Evolutionary conservation across 2,797 vertebrate species (phyloP), one percentile per base, ranked within the genome.

Genomic region (Alca torda): DNA sequence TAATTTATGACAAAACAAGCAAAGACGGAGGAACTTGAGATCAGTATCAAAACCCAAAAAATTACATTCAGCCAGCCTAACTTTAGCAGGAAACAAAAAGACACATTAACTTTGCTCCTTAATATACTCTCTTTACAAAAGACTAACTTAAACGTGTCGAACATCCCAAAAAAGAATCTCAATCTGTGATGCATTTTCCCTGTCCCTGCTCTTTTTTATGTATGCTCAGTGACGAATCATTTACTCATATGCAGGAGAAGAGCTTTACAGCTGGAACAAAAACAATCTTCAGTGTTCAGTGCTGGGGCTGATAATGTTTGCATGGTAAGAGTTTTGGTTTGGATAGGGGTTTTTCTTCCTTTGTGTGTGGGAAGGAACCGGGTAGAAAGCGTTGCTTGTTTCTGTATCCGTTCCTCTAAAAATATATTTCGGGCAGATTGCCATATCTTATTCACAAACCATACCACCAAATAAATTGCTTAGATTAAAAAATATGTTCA

Each of bases 141-240:
- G 12, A 18, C 7, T 46, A 59, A 67, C 3, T 76, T 64, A 24
- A 68, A 79, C 0, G 0, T 26, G 4, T 39, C 16, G 9, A 73
- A 56, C 13, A 24, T n/a, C 35, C 23, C n/a, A 12, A 31, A 60
- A 80, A 76, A 48, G 2, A 65, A 45, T 75, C 16, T 50, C 28
- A 63, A 4, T 17, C 43, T 53, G 2, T 30, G 17, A 57, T 3
- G 1, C 24, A 25, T 59, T 11, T 56, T 76, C 18, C 39, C 10
- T 80, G 68, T 37, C 16, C 26, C 83, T 5, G 1, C 50, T 65
- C 24, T 75, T 70, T 56, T 45, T 33, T 4, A 31, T 10, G 23
- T 19, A 35, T n/a, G 9, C 7, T 67, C 43, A 84, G 6, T 39
- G 72, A 77, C 53, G 21, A 43, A 3, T 30, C 2, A 23, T 50